Conservation (phyloP, 30 jellyfish, hydroid and myxozoan species). For the Rhopilema esculentum region DNA sequence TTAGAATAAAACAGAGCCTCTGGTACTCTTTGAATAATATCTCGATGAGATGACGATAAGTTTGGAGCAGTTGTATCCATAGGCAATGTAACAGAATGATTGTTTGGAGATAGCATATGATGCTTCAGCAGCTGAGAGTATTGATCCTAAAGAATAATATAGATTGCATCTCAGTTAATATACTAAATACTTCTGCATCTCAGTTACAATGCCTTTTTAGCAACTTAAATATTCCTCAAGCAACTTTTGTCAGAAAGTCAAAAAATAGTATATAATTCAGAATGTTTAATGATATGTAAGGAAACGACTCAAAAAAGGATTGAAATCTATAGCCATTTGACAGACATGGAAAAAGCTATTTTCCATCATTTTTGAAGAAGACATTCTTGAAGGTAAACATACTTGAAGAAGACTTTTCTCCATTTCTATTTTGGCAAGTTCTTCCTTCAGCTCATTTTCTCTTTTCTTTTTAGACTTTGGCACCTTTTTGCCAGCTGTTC, state of each 20-base stretch:
- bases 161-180: not conserved
- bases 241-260: not conserved
- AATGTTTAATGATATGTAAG: no score
- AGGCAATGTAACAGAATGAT: no score
- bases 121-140: slow-evolving; percentile 22
- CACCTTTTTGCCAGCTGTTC: not conserved
- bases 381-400: no score
- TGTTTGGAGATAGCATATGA: not conserved
- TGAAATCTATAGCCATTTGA: no score
- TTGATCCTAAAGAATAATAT: slow-evolving; percentile 27
- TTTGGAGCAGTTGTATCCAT: not conserved
- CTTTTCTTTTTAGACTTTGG: not conserved
- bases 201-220: no score
- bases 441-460: slow-evolving; percentile 30
- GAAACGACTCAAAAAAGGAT: no score
- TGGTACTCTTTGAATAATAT: not conserved
- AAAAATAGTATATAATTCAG: no score
- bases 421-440: slow-evolving; percentile 24
- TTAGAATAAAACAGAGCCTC: not conserved
- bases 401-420: slow-evolving; percentile 61
- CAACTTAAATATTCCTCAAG: not conserved
- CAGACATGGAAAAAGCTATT: not conserved
- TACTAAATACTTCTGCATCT: no score
- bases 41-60: not conserved
- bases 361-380: not conserved